Evolutionary conservation across 2,888 invertebrate genomes (phyloP).

Genomic region (Stenodera caucasica): DNA sequence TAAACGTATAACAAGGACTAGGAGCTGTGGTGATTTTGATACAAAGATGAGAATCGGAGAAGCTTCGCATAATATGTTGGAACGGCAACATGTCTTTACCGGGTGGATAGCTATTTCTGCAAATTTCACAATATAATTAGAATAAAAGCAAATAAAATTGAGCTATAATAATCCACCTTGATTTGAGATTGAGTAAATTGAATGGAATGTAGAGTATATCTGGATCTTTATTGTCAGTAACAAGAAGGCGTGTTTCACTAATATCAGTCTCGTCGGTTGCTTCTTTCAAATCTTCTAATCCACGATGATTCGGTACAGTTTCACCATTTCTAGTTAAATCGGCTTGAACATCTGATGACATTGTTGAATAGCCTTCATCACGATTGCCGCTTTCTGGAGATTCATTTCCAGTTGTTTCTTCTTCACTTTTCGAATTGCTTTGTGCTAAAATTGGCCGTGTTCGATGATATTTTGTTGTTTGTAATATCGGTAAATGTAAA

Average conservation of each 20-base stretch:
- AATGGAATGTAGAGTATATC: constrained; percentile 71
- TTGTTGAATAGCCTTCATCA: constrained; percentile 82
- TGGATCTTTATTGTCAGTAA: constrained; percentile 63
- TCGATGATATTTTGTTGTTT: constrained; percentile 55
- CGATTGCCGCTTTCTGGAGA: constrained; percentile 76
- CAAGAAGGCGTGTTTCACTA: constrained; percentile 60
- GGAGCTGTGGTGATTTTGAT: constrained; percentile 68
- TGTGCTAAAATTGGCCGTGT: constrained; percentile 58
- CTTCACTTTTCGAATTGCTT: constrained; percentile 59
- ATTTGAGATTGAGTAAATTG: constrained; percentile 58
- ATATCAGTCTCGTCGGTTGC: constrained; percentile 73
- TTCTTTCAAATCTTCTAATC: constrained; percentile 71
- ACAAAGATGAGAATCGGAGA: constrained; percentile 74
- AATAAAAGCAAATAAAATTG: neutral
- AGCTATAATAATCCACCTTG: constrained; percentile 41
- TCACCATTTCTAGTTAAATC: constrained; percentile 63
- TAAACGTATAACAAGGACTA: constrained; percentile 61
- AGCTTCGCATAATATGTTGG: constrained; percentile 74
- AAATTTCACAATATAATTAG: constrained; percentile 20
- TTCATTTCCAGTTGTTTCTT: constrained; percentile 66
- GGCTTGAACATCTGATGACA: constrained; percentile 80
- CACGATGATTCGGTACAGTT: constrained; percentile 33
- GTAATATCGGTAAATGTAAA: constrained; percentile 66
- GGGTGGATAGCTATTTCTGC: constrained; percentile 72
- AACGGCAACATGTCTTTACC: constrained; percentile 70